Base-by-base conservation (phyloP, 2,888 invertebrate species). In the Gonocerus acuteangulatus region DNA sequence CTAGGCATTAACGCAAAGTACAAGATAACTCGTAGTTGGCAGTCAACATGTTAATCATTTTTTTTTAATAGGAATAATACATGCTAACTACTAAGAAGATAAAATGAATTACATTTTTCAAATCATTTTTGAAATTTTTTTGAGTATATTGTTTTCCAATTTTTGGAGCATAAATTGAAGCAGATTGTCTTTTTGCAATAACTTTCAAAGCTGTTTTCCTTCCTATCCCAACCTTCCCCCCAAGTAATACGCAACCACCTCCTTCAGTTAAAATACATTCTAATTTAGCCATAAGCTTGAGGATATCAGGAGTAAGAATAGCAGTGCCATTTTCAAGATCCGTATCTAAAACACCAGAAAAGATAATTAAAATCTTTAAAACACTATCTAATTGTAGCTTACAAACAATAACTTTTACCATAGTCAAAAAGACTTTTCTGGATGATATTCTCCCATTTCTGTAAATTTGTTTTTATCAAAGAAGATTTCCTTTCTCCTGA, bases 141-240 rank as follows among this genome's bases (percentile, higher is more conserved):
- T 83, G 66, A 0, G 73, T 73, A 69, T 86, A 86, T 15, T 75
- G 75, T 21, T 79, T 72, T 1, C 78, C 76, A 39, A 84, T 78
- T 69, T 82, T 76, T 44, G 75, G 75, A 1, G 75, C 71, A 59
- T 78, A 70, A 11, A 83, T 69, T 47, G 81, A 79, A 56, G 88
- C 85, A 54, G 84, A 81, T 67, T 86, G 82, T 71, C 89, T 77
- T 54, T 86, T 81, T 7, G 89, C 83, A 0, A 85, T 80, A 3
- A 92, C 77, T 67, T 82, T 82, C 0, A 91, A 80, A 0, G 91
- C 86, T 11, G 88, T 85, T 69, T 89, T 80, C 36, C 94, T 80
- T 0, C 95, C 91, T 51, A 82, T 82, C 45, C 94, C 95, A 27
- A 87, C 82, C 67, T 84, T 78, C 0, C 91, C 92, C 67, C 87